phyloP scores from a whole-genome alignment of 2,888 invertebrate species.

The Acleris emargana region DNA sequence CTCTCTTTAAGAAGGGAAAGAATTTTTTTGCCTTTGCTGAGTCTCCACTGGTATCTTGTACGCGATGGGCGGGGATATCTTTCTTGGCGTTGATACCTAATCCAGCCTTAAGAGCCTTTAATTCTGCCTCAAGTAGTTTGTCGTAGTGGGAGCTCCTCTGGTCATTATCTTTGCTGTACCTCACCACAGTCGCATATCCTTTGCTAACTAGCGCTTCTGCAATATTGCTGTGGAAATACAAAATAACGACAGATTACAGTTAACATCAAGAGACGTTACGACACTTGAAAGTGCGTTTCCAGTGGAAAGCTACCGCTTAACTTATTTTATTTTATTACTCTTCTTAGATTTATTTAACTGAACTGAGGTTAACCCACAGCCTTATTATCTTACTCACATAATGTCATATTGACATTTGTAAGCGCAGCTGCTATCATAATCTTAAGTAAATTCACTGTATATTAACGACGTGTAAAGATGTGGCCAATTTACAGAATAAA shows the following conservation, averaged over 20 bases:
- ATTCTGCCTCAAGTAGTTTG: constrained; percentile 95
- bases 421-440: no score
- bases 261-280: no score
- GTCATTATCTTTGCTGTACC: constrained; percentile 97
- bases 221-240: constrained; percentile 87
- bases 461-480: no score
- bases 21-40: constrained; percentile 94
- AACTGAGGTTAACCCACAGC: no score
- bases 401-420: no score
- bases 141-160: constrained; percentile 97
- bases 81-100: constrained; percentile 93
- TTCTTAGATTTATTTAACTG: no score
- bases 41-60: constrained; percentile 94
- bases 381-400: no score
- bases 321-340: no score
- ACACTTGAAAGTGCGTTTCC: no score
- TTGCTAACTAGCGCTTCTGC: constrained; percentile 96
- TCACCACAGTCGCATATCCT: constrained; percentile 96
- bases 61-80: constrained; percentile 91
- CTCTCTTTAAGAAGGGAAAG: constrained; percentile 95
- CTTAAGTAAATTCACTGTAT: no score
- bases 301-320: no score
- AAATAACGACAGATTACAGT: background rate
- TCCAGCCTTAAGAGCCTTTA: constrained; percentile 93
- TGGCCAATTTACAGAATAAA: no score